Evolutionary conservation across 2,113 vertebrate genomes (phyloP), one percentile per base, ranked within the genome.

Genomic region (Phyllopteryx taeniolatus): DNA sequence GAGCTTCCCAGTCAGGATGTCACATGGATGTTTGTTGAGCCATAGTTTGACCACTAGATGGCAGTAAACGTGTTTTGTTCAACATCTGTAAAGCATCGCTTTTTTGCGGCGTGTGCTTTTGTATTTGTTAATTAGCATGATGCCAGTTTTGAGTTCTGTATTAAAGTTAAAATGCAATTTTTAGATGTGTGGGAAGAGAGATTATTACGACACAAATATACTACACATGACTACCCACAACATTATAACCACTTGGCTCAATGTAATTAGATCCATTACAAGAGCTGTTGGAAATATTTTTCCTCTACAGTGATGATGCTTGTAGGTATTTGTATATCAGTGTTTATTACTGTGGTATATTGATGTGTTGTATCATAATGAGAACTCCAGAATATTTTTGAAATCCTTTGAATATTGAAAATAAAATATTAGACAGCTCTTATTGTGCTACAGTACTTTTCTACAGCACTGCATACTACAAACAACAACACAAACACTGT

Each of bases 21-120:
- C 73, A 8, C 2, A 53, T n/a, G n/a, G 35, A 54, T 8, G 47
- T 70, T 67, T 42, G 56, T 47, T 43, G 35, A 67, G 80, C 22
- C 1, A 44, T 11, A 51, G 1, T 9, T 47, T 82, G 76, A 35
- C 85, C 91, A 90, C 39, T 75, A 88, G 91, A 78, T 91, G 88
- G 87, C 83, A 90, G 85, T 85, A 88, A 73, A 83, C 77, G 3
- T 77, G 33, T 75, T 84, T 78, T 83, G 19, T 69, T 72, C 46
- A 63, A 47, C 20, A 13, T 44, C 1, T 10, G 42, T 7, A 47
- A 47, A 42, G 10, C 61, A 61, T 2, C 44, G 8, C 70, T 51
- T 10, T 67, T 82, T 49, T 1, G 53, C 22, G 31, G 0, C 2
- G 9, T 70, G 4, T 49, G 4, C 44, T 20, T 13, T 1, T 51